These are phyloP conservation scores for Pampus argenteus DNA, from an alignment of 2,797 vertebrate genomes.

Conservation along the genomic window DNA sequence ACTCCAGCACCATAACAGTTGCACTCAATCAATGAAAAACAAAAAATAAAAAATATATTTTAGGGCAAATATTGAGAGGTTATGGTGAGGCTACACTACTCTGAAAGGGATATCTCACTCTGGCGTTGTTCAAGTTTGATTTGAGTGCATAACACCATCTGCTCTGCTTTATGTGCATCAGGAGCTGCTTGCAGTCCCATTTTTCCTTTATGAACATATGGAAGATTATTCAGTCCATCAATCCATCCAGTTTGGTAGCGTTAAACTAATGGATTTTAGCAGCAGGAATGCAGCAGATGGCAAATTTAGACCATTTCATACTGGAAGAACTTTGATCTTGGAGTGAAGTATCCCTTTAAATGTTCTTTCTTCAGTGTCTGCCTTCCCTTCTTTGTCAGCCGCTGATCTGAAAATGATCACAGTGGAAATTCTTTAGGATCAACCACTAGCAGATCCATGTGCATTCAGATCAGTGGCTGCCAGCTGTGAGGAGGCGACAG, in stretches of 20 bases:
- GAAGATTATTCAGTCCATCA: conserved; percentile 55
- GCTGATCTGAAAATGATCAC: conserved; percentile 58
- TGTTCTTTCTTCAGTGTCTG: conserved; percentile 46
- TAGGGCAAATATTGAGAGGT: conserved; percentile 71
- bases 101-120: conserved; percentile 75
- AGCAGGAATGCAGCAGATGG: conserved; percentile 74
- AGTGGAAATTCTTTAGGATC: conserved; percentile 21
- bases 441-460: conserved; percentile 16
- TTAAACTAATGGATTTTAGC: conserved; percentile 68
- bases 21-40: conserved; percentile 59
- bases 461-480: conserved; percentile 59
- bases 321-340: conserved; percentile 50
- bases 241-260: conserved; percentile 68
- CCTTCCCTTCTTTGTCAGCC: conserved; percentile 37
- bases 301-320: conserved; percentile 60
- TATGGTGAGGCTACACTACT: conserved; percentile 65
- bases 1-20: conserved; percentile 68
- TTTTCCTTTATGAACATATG: conserved; percentile 67
- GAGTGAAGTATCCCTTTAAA: conserved; percentile 73
- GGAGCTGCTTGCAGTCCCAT: conserved; percentile 56
- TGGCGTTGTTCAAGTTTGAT: conserved; percentile 57
- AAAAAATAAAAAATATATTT: conserved; percentile 58
- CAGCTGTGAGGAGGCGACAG: conserved; percentile 22
- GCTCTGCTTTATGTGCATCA: conserved; percentile 61
- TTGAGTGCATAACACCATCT: conserved; percentile 72